Percentiles rank a stretch among this genome's conserved stretches.
Conservation (phyloP, 2,888 invertebrate species). For the Lacanobia wlatinum region DNA sequence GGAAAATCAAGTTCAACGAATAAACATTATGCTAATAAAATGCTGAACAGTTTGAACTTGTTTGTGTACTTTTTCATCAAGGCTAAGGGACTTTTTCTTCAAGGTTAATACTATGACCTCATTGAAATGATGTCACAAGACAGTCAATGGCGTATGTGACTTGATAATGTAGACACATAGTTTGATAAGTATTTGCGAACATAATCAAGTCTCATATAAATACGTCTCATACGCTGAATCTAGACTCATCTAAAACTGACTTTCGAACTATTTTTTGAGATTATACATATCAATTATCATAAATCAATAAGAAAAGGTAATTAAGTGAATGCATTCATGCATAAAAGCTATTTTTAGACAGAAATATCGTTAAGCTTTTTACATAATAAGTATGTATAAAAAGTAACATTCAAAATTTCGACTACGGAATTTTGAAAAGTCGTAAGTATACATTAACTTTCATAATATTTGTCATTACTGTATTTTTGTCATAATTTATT, state of each 20-base stretch:
- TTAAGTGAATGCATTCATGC: constrained; percentile 5
- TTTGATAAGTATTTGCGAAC: no score
- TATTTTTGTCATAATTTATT: not conserved
- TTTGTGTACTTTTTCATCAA: not conserved
- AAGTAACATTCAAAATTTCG: not conserved
- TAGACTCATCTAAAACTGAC: not conserved
- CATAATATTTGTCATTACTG: not conserved
- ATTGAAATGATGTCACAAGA: no score
- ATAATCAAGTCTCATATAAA: no score
- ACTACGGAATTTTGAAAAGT: constrained; percentile 29
- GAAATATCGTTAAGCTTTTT: constrained; percentile 12
- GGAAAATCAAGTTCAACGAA: constrained; percentile 32
- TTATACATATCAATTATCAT: not conserved
- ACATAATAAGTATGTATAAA: constrained; percentile 9
- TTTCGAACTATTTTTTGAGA: not conserved
- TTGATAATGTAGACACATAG: no score
- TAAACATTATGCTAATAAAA: constrained; percentile 5
- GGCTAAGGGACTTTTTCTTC: not conserved
- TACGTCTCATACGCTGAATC: no score
- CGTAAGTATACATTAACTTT: constrained; percentile 6
- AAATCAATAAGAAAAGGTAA: not conserved
- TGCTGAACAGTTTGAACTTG: not conserved
- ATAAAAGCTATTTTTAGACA: not conserved
- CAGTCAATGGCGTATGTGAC: not conserved
- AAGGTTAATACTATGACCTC: not conserved